These are phyloP conservation scores for Lochmaea capreae DNA, from an alignment of 2,888 invertebrate genomes.

Conservation along the genomic window DNA sequence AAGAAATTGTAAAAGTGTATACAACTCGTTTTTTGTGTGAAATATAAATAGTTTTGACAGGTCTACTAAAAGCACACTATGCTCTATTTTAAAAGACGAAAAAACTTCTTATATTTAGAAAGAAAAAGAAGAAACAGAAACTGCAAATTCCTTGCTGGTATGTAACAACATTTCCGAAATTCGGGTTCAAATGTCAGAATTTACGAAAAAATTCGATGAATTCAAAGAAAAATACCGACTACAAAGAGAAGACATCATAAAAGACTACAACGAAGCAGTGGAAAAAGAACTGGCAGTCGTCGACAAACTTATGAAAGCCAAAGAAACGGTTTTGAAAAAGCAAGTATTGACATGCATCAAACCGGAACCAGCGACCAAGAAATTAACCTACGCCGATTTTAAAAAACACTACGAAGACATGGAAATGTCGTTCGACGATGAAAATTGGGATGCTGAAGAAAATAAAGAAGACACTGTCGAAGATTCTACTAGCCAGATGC, in stretches of 20 bases:
- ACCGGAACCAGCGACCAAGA: background rate
- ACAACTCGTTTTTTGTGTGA: too few species aligned
- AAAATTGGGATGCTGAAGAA: constrained; percentile 4
- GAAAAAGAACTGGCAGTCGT: constrained; percentile 51
- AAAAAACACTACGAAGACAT: constrained; percentile 49
- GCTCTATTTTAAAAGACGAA: too few species aligned
- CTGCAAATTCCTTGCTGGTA: constrained; percentile 46
- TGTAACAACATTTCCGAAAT: constrained; percentile 54
- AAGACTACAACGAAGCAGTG: constrained; percentile 56
- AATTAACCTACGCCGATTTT: constrained; percentile 38
- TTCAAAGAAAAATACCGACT: constrained; percentile 49
- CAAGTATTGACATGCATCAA: background rate
- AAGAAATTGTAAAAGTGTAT: too few species aligned
- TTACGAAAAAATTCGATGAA: constrained; percentile 51
- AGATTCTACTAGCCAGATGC: too few species aligned
- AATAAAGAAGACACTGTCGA: constrained; percentile 20
- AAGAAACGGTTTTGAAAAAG: constrained; percentile 34
- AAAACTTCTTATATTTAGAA: background rate
- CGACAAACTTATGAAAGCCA: constrained; percentile 45
- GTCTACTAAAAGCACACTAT: too few species aligned
- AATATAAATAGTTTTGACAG: too few species aligned
- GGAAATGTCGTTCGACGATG: constrained; percentile 45
- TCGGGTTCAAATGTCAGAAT: constrained; percentile 49
- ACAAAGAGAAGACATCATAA: constrained; percentile 50
- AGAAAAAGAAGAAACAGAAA: constrained; percentile 31